A percentile compares a stretch with the other conserved stretches of the same genome.
Conservation (phyloP, 2,888 invertebrate species). For the Diplazon laetatorius region DNA sequence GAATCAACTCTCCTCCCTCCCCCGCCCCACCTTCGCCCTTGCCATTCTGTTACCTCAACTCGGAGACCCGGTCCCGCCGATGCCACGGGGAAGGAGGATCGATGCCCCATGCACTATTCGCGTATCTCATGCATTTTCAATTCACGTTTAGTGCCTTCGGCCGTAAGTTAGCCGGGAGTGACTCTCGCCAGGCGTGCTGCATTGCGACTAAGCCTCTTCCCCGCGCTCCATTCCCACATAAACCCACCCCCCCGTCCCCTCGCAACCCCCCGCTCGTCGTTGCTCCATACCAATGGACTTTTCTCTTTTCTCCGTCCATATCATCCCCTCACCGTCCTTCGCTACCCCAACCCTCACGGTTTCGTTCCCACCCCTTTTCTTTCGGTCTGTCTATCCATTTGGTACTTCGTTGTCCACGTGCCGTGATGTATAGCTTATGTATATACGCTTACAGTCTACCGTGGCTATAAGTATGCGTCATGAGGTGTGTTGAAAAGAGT, state of each 20-base stretch:
- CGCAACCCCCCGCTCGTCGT: too few species aligned
- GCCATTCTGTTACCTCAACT: too few species aligned
- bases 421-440: conserved; percentile 1
- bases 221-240: conserved; percentile 35
- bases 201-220: conserved; percentile 64
- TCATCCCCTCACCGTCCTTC: neutral
- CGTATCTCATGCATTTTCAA: conserved; percentile 69
- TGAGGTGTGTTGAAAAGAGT: too few species aligned
- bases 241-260: conserved; percentile 18
- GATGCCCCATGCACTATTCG: conserved; percentile 59
- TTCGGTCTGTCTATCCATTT: conserved; percentile 7
- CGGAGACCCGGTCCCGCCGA: conserved; percentile 22
- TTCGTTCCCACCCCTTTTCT: neutral
- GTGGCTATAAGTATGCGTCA: too few species aligned
- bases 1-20: neutral
- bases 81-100: conserved; percentile 48
- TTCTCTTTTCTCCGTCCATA: neutral
- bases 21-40: too few species aligned
- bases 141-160: conserved; percentile 65
- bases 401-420: conserved; percentile 50
- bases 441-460: too few species aligned
- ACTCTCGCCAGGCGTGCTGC: conserved; percentile 58
- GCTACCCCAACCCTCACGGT: too few species aligned
- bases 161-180: conserved; percentile 62
- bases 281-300: conserved; percentile 23